Base-by-base conservation (phyloP, 2,113 vertebrate genomes). In the Hippocampus zosterae region DNA sequence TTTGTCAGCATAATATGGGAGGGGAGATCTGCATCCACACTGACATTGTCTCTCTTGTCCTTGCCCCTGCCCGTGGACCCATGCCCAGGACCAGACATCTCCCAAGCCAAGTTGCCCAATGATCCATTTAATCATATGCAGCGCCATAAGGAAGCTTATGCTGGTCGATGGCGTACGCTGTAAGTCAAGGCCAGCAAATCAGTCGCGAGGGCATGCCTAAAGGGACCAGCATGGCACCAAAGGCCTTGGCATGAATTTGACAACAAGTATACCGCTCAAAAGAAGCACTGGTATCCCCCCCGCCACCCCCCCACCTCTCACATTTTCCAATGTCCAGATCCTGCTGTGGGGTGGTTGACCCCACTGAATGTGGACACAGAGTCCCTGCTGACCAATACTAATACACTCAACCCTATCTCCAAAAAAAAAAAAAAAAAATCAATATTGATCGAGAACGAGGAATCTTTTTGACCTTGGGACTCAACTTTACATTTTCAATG, bases 41-140 rank as follows among this genome's bases (percentile, higher is more conserved):
- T 90, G 88, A 86, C 88, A 88, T 48, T 67, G 78, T 67, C 67
- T 79, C 57, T 44, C 74, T 75, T 90, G 91, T 80, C 90, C 91
- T 92, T 92, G 91, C 67, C 79, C 64, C 53, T 87, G 89, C 82
- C 86, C 87, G 83, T 89, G 87, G 90, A 88, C 79, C 63, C 69
- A 76, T 89, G 87, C 89, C 88, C 87, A 85, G 83, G 89, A 85
- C 85, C 80, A 44, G 73, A 74, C 82, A 78, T 87, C 75, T 84
- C 85, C 68, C 65, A 74, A 84, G 90, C 90, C 90, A 89, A 89
- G 85, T 85, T 92, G 85, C 89, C 85, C 91, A 92, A 89, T 91
- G 89, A 88, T 87, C 88, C 91, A 91, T 88, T 83, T 91, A 92
- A 92, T 91, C 86, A 91, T 89, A 91, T 91, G 90, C 91, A 90